These are phyloP conservation scores for Hypercompe scribonia DNA, from an alignment of 2,888 invertebrate genomes.

Conservation along the genomic window DNA sequence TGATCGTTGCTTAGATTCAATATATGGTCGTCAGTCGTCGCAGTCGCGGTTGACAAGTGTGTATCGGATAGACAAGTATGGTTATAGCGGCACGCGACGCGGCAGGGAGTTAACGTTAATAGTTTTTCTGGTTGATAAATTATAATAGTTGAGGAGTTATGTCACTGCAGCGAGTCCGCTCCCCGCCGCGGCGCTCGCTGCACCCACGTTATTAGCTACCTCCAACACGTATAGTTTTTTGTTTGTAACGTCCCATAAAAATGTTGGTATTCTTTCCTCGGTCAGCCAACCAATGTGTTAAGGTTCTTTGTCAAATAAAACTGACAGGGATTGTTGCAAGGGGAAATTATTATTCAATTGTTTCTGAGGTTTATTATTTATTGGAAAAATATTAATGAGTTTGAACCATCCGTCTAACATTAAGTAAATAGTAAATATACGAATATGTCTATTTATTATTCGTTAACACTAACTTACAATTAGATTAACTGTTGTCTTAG, in stretches of 20 bases:
- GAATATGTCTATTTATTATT: slow-evolving; percentile 27
- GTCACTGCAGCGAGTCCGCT: slow-evolving; percentile 63
- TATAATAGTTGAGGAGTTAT: slow-evolving; percentile 79
- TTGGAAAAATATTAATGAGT: slow-evolving; percentile 13
- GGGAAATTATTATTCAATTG: slow-evolving; percentile 48
- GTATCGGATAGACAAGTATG: slow-evolving; percentile 70
- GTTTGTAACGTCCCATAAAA: slow-evolving; percentile 77
- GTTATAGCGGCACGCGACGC: slow-evolving; percentile 77
- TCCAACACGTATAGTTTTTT: slow-evolving; percentile 75
- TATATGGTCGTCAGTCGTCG: slow-evolving; percentile 69
- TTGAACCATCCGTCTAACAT: neutral
- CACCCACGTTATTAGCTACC: slow-evolving; percentile 70
- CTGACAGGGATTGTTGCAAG: slow-evolving; percentile 50
- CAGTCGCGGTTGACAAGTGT: slow-evolving; percentile 61
- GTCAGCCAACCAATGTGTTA: slow-evolving; percentile 37
- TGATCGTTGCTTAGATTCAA: slow-evolving; percentile 69
- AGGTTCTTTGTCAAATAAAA: slow-evolving; percentile 50
- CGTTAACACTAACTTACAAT: slow-evolving; percentile 52
- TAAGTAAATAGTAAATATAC: neutral
- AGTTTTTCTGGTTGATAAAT: slow-evolving; percentile 79
- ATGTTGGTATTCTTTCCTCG: slow-evolving; percentile 29
- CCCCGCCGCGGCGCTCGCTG: slow-evolving; percentile 58
- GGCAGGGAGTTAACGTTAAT: slow-evolving; percentile 72
- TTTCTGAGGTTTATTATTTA: slow-evolving; percentile 38
- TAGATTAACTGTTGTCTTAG: slow-evolving; percentile 55